Evolutionary conservation across 2,888 invertebrate species (phyloP), one percentile per base, ranked within the genome.

Genomic region (Cylindroiulus punctatus): DNA sequence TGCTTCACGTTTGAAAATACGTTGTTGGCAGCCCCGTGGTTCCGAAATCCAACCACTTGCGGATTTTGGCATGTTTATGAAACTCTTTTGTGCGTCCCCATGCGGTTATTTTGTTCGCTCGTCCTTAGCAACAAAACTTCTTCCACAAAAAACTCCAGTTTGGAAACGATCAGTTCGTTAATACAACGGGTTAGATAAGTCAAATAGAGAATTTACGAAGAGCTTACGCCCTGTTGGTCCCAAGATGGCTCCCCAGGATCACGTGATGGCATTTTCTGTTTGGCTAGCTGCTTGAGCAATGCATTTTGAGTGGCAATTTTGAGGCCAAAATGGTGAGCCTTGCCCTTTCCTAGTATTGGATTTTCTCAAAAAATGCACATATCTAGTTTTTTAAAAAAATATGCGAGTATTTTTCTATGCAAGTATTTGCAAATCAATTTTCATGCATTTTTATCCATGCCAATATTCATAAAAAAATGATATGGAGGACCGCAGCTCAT

Each of bases 1-100:
- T 22, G 65, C 65, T 26, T 0, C 65, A 26, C 65, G 22, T 65
- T 65, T 65, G 65, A 65, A 65, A 65, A 65, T 65, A 65, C 22
- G 65, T 22, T 26, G 22, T 65, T 65, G 65, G 65, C 22, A 65
- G 8, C 26, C 65, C n/a, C 22, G 26, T 22, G 65, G 65, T 26
- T 65, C 65, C 10, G 65, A 65, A 65, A 65, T 22, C 26, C 22
- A 22, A 65, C 65, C 65, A 65, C 65, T 65, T 65, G 65, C 65
- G 65, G 65, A 65, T 65, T 65, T 65, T 65, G 65, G 65, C 65
- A 65, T 65, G 65, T 65, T 65, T 65, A 65, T 65, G 65, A 65
- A 65, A 65, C n/a, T 22, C 65, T 65, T 44, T 65, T 65, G 65
- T 65, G 65, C 65, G 22, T 65, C 26, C 65, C 65, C 22, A 10